Conservation (phyloP, 2,797 vertebrate genomes). For the Clarias platycephalus region DNA sequence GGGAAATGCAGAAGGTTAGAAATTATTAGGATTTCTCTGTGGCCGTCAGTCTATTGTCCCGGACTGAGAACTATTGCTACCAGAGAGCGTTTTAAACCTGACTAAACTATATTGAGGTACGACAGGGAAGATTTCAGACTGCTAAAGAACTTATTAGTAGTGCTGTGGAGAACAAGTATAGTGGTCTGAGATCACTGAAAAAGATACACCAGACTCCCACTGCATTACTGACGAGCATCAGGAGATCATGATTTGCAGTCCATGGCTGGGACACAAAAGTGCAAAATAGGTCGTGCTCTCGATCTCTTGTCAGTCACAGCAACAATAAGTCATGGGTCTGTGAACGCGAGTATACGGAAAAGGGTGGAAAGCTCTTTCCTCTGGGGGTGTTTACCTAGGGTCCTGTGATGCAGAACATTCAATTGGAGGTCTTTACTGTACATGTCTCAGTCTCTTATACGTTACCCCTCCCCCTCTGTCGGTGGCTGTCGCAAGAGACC, state of each 20-base stretch:
- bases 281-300: not conserved
- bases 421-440: not conserved
- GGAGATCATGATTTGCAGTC: not conserved
- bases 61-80: not conserved
- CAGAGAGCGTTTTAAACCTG: not conserved
- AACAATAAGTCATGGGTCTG: not conserved
- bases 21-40: conserved; percentile 22
- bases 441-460: not conserved
- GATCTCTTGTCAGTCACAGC: not conserved
- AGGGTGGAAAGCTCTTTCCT: not conserved
- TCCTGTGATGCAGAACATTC: not conserved
- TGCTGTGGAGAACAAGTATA: not conserved
- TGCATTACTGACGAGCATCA: not conserved
- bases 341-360: not conserved
- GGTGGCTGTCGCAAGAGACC: not conserved
- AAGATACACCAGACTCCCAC: not conserved
- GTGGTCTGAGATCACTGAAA: not conserved
- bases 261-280: not conserved
- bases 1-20: not conserved
- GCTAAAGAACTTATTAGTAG: not conserved
- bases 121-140: not conserved
- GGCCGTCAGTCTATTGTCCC: not conserved
- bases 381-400: not conserved
- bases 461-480: no score
- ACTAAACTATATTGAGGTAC: conserved; percentile 13